Base-by-base conservation (phyloP, 53 echinoderm and acorn worm species). In the Echinarachnius parma region DNA sequence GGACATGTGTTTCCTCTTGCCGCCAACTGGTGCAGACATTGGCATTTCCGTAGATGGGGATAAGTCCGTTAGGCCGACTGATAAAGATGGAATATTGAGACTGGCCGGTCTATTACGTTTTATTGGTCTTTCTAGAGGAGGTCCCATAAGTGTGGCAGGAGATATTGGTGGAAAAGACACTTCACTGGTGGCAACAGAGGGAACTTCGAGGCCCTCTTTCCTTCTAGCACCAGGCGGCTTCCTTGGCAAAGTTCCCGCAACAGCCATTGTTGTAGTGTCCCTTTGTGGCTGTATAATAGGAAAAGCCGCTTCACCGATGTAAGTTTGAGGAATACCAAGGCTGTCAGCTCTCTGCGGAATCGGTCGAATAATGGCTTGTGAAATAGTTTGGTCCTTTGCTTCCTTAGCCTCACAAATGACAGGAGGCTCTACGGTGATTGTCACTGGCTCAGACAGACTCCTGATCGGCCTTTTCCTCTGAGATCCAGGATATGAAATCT, bases 181-280 rank as follows among this genome's bases (percentile, higher is more conserved):
- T 66, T 86, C 81, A 30, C 69, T 78, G 23, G 64, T 80, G 28
- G 71, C 58, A 48, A 83, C 34, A 19, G 86, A 67, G 46, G 89
- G 93, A 21, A 93, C 86, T 39, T 93, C 89, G 45, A 93, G 74
- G 63, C 89, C 83, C n/a, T 77, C 80, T 61, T 76, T 64, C 36
- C 60, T 75, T 60, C 61, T 31, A 45, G 68, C 60, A 36, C 78
- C 46, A 2, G 74, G 53, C 5, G 78, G 53, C 48, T 62, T 78
- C 37, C 53, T 78, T 34, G 49, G 62, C 16, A 29, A 20, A 10
- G 30, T 9, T 46, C 32, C 4, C 7, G 3, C 49, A 52, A 44
- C n/a, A 21, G 62, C 15, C 34, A 31, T 47, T 28, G 21, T 34
- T 28, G 62, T 5, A 13, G 18, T 49, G 50, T 7, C 64, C 15